Base-by-base conservation (phyloP, 2,888 invertebrate species). In the Lordiphosa fenestrarum region DNA sequence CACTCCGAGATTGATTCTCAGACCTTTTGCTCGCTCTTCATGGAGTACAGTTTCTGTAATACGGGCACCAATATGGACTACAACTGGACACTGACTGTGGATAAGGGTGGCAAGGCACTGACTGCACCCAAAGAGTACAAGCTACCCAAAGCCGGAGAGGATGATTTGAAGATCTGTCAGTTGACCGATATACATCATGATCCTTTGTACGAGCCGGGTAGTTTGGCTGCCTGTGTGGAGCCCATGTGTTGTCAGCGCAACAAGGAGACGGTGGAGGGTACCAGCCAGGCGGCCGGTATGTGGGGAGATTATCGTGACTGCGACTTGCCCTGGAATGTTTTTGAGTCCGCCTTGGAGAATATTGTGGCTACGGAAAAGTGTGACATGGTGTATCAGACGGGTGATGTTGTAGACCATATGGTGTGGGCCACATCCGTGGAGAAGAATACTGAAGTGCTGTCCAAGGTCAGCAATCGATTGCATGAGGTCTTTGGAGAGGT, bases 331-430 rank as follows among this genome's bases (percentile, higher is more conserved):
- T 90, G 92, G 89, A 92, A 93, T 87, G 91, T 94, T 0, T 91
- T 94, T 37, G 92, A 93, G 52, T 92, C 94, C 76, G 91, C 93
- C 23, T 90, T 96, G 63, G 89, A 92, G 10, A 92, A 93, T 52
- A 91, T 94, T 3, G 89, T 89, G 13, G 88, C 90, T 15, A 93
- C 93, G 76, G 78, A 92, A 91, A 90, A 93, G 38, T 89, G 93
- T 19, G 93, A 93, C 68, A 91, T 92, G 23, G 90, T 97, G 5
- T 94, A 96, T 78, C 95, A 95, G 87, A 95, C 97, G 15, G 98
- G 98, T 2, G 98, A 98, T 85, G 92, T 95, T 4, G 92, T 96
- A 41, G 94, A 96, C 74, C 97, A 97, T 85, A 93, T 94, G 66
- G 92, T 96, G n/a, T 98, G 98, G 97, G 93, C 93, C 71, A 97